Base-by-base conservation (phyloP, 2,797 vertebrate species). In the Coregonus suidteri region DNA sequence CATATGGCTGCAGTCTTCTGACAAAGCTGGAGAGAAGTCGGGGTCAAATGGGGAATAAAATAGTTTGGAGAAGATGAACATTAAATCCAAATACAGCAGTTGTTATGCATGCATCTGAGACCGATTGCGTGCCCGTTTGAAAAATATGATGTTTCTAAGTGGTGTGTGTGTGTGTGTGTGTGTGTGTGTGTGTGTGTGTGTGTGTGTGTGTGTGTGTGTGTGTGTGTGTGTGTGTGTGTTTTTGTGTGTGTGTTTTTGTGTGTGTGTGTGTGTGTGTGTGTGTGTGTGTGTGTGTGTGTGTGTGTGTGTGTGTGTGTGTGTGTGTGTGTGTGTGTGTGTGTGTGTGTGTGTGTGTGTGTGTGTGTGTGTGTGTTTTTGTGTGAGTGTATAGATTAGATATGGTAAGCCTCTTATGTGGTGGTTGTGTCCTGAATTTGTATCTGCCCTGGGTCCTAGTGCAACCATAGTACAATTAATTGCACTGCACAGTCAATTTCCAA, bases 401-500 rank as follows among this genome's bases (percentile, higher is more conserved):
- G 79, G 86, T 95, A 95, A 95, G 91, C 93, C 86, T 93, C 94
- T 95, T 95, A 94, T 91, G 89, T 91, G 90, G 81, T 87, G 87
- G 88, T 86, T 93, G 93, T 93, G 94, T 93, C 92, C 93, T 94
- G 91, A 93, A 95, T 95, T 93, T 93, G 81, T 80, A 83, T 85
- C 78, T 77, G 74, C 87, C 74, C 91, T 79, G 91, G 93, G 93
- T 94, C 94, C 93, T 94, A 95, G 91, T 87, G 93, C 91, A 3
- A 81, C 84, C 67, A 9, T 1, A n/a, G 13, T 59, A 75, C 66
- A 30, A 71, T 62, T 77, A 75, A 78, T 81, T 75, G 30, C 76
- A 76, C 69, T 75, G 70, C 47, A 13, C 15, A 85, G 65, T n/a
- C 77, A 75, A 79, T 82, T 69, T 35, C 41, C 9, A 47, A 47